Evolutionary conservation across 2,797 vertebrate species (phyloP), one percentile per base, ranked within the genome.

Genomic region (Phaenicophaeus curvirostris): DNA sequence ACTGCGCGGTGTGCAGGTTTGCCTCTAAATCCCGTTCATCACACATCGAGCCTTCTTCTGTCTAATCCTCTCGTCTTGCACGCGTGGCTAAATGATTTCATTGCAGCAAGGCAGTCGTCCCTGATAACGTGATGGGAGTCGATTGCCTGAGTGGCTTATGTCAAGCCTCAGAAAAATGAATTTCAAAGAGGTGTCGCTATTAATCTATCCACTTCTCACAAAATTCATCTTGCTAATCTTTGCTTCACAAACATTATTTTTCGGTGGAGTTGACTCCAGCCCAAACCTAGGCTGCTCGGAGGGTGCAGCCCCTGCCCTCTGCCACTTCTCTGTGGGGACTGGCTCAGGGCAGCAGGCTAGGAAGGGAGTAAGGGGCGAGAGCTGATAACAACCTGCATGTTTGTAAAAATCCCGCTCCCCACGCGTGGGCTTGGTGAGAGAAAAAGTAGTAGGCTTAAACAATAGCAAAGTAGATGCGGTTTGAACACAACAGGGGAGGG

Each of bases 1-100:
- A 13, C 24, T 6, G 27, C 13, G 33, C 37, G 35, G 58, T 1
- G 19, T 5, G 37, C 5, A 2, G 35, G 46, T 41, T 74, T 90
- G 57, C 62, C 58, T 46, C 61, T 37, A 87, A 96, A 94, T 94
- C 92, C 74, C 81, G 85, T 90, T 93, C 71, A 90, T 18, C 92
- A 94, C 55, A 55, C 63, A 48, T 21, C 39, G 39, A 68, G 44
- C 28, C 44, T 6, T 59, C 87, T 77, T 72, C 92, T 73, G 7
- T 50, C 71, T 93, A 94, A 96, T 96, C 90, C 67, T 66, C 86
- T 72, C 71, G 31, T 69, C 75, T 75, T 76, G 86, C 74, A 86
- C 1, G 19, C 71, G 3, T 79, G 84, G 83, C 95, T 94, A 87
- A 85, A 82, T 59, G 55, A 96, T 90, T 96, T 85, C 80, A 41